A percentile compares a stretch with the other conserved stretches of the same genome.
These are phyloP conservation scores for Myrmophylax atrothorax DNA, from an alignment of 2,113 vertebrate species.

Conservation along the genomic window DNA sequence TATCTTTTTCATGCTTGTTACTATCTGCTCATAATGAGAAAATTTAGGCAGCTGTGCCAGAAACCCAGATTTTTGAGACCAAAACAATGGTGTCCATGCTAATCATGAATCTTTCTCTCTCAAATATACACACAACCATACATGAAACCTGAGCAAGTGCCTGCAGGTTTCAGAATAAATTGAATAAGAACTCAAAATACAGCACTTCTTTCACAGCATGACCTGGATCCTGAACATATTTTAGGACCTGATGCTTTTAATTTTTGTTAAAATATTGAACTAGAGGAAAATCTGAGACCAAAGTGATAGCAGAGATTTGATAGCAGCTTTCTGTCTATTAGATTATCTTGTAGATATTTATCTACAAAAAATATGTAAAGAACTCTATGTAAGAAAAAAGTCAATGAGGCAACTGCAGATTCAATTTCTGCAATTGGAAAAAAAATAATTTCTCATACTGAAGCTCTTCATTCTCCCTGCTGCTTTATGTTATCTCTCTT, in stretches of 20 bases:
- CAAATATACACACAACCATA: not conserved
- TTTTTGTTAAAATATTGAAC: not conserved
- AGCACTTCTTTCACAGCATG: not conserved
- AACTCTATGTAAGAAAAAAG: not conserved
- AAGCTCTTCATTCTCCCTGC: slow-evolving; percentile 22
- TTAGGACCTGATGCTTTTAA: not conserved
- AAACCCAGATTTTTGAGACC: not conserved
- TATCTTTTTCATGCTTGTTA: not conserved
- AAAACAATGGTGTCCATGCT: not conserved
- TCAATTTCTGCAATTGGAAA: not conserved
- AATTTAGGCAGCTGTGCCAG: not conserved
- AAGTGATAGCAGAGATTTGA: not conserved
- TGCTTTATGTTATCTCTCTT: slow-evolving; percentile 38
- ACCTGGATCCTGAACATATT: not conserved
- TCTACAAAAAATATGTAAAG: not conserved
- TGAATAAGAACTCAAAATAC: not conserved
- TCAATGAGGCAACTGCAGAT: slow-evolving; percentile 1
- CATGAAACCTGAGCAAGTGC: not conserved
- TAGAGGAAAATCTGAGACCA: not conserved
- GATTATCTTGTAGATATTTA: not conserved
- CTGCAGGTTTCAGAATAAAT: not conserved
- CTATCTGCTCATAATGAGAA: not conserved
- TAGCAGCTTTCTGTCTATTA: not conserved
- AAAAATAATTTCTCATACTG: not conserved
- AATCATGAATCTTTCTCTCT: not conserved